Percentiles rank a stretch among this genome's conserved stretches.
phyloP scores from a whole-genome alignment of 92 coral and sea anemone genomes.

The Actinostola sp. region DNA sequence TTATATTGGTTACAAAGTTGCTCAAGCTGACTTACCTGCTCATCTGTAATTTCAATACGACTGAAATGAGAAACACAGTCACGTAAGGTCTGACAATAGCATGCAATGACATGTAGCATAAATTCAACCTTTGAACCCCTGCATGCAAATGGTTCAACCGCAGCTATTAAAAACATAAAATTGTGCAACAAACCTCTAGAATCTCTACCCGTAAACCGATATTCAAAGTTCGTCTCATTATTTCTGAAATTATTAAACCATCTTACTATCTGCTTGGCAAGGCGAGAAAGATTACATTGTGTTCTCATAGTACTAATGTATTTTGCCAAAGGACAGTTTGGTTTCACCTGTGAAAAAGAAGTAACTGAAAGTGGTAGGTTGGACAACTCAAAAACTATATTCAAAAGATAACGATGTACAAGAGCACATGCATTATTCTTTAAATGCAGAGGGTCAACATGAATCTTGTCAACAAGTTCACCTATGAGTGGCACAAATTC shows the following conservation, averaged over 20 bases:
- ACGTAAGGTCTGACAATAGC: conserved; percentile 36
- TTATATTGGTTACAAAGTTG: conserved; percentile 22
- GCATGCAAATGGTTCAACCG: conserved; percentile 32
- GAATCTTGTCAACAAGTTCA: conserved; percentile 41
- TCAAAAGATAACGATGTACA: conserved; percentile 25
- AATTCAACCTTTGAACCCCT: conserved; percentile 31
- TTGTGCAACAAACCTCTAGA: conserved; percentile 43
- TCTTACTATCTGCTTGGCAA: conserved; percentile 18
- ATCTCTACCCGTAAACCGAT: conserved; percentile 53
- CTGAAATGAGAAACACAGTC: conserved; percentile 58
- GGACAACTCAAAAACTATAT: conserved; percentile 18
- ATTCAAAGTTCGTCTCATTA: conserved; percentile 26
- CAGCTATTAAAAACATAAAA: conserved; percentile 44
- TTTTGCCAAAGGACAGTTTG: conserved; percentile 26
- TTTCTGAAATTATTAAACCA: conserved; percentile 17
- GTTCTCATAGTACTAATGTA: conserved; percentile 21
- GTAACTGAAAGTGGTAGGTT: not conserved
- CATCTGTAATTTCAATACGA: conserved; percentile 20
- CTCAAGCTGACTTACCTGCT: conserved; percentile 31
- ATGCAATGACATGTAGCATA: conserved; percentile 47
- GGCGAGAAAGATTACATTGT: conserved; percentile 11
- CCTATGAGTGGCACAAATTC: conserved; percentile 55
- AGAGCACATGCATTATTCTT: conserved; percentile 69
- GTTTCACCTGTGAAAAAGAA: conserved; percentile 28
- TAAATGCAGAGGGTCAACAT: conserved; percentile 69